Evolutionary conservation across 2,113 vertebrate species (phyloP), one percentile per base, ranked within the genome.

Genomic region (Spermophilus dauricus): DNA sequence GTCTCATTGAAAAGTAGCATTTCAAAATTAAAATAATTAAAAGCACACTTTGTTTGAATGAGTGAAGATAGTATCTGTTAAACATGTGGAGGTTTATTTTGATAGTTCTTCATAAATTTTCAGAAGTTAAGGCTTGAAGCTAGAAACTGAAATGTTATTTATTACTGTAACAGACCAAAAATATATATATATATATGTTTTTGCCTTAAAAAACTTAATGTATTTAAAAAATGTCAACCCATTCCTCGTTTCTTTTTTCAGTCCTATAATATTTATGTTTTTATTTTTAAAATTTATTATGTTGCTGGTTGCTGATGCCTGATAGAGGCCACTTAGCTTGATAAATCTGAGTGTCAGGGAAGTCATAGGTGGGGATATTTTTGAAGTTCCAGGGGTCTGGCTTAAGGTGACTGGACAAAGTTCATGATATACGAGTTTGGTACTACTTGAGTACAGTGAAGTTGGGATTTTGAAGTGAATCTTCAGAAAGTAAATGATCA

Each of bases 1-100:
- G 16, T 24, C 70, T 86, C 72, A 63, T 73, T 91, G 70, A 39
- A 81, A 96, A 94, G 18, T 48, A 80, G 12, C 20, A 18, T 61
- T 75, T 94, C 24, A 91, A 90, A 88, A 70, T 92, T 61, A 91
- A 94, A 86, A 75, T 95, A 85, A 87, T 63, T 87, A 45, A 45
- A 83, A 85, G 26, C 39, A 2, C 56, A 22, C 32, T 72, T 86
- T 89, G 26, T 87, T 85, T 76, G 72, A 53, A 45, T 45, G 24
- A 86, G 34, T 94, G 58, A 30, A 48, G 85, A 76, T 32, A 80
- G 58, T 20, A 20, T 63, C 61, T 63, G 1, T 45, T 51, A 32
- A 90, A 37, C 14, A 53, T 9, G 11, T 26, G n/a, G 78, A 89
- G 2, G 5, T 93, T 67, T 26, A 65, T 51, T 88, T 84, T 86